These are phyloP conservation scores for Chiloscyllium plagiosum DNA, from an alignment of 2,113 vertebrate genomes.

Conservation along the genomic window DNA sequence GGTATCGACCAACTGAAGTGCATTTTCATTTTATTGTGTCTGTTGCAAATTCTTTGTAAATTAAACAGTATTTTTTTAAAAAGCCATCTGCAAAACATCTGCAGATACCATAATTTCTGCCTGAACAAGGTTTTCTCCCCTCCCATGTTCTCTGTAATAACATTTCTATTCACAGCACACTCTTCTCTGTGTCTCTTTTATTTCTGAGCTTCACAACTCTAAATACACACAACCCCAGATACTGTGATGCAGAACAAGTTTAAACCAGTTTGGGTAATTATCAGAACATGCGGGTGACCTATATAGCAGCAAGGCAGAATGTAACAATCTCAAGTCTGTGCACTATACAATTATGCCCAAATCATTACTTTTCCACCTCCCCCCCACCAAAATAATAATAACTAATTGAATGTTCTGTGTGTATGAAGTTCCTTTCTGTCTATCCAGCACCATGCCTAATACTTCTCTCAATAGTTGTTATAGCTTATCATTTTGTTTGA, in stretches of 20 bases:
- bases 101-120: conserved; percentile 15
- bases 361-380: conserved; percentile 11
- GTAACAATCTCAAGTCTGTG: conserved; percentile 29
- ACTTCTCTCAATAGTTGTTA: conserved; percentile 22
- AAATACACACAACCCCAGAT: conserved; percentile 5
- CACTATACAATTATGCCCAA: conserved; percentile 28
- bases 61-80: not conserved
- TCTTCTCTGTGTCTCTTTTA: not conserved
- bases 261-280: conserved; percentile 31
- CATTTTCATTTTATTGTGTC: not conserved
- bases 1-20: not conserved
- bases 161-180: not conserved
- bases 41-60: not conserved
- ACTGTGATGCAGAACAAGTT: conserved; percentile 14
- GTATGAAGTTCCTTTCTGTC: not conserved
- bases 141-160: not conserved
- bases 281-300: conserved; percentile 30
- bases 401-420: conserved; percentile 10
- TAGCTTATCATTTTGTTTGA: conserved; percentile 31
- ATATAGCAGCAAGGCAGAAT: conserved; percentile 27
- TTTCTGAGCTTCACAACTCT: not conserved
- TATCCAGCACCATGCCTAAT: conserved; percentile 22
- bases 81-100: not conserved
- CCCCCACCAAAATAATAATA: conserved; percentile 12
- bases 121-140: not conserved